Evolutionary conservation across 2,113 vertebrate species (phyloP).

Genomic region (Monarcha castaneiventris): DNA sequence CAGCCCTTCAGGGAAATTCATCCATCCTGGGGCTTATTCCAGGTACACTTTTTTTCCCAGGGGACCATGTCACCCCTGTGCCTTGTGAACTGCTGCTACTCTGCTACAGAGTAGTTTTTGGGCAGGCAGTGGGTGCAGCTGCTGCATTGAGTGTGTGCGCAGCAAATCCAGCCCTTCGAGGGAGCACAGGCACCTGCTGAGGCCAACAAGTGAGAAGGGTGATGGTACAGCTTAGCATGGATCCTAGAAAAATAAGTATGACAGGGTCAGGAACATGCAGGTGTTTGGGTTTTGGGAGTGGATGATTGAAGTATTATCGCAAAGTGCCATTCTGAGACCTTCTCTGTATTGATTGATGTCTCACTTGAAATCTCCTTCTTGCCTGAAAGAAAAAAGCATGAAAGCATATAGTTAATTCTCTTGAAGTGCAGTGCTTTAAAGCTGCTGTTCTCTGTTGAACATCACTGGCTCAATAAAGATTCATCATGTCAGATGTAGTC

Average conservation of each 20-base stretch:
- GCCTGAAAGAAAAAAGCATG: background rate
- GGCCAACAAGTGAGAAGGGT: background rate
- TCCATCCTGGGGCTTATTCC: background rate
- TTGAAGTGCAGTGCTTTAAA: background rate
- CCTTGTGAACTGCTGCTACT: background rate
- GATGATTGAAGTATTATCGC: background rate
- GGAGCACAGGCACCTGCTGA: background rate
- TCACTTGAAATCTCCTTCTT: conserved; percentile 20
- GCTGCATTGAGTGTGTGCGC: rapidly evolving
- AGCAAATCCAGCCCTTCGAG: background rate
- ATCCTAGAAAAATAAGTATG: background rate
- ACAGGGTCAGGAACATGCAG: background rate
- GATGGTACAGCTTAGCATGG: background rate
- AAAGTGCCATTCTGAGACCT: background rate
- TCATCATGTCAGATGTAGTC: background rate
- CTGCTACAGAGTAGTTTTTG: background rate
- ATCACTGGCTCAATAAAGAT: background rate
- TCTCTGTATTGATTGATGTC: background rate
- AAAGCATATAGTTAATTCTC: conserved; percentile 1
- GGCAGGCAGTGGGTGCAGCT: background rate
- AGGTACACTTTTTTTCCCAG: background rate
- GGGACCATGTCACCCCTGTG: background rate
- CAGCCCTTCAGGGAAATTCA: background rate
- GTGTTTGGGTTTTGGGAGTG: background rate
- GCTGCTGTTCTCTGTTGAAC: background rate